Percentiles rank a stretch among this genome's conserved stretches.
Evolutionary conservation across 2,888 invertebrate species (phyloP).

Genomic region (Halictus ligatus): DNA sequence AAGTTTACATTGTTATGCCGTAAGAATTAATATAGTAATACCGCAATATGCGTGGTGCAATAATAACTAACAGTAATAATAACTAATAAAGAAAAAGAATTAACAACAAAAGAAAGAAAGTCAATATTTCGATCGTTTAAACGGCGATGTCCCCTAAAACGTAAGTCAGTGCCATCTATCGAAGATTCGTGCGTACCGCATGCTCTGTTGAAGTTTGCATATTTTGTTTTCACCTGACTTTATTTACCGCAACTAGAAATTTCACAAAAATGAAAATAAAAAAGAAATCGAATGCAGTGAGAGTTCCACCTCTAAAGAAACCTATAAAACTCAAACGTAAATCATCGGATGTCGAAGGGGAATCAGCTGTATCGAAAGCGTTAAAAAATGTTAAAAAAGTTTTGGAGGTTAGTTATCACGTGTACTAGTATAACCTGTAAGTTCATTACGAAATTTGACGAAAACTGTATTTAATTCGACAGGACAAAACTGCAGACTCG

Average conservation of each 20-base stretch:
- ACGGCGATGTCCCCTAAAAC: no score
- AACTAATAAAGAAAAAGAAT: not conserved
- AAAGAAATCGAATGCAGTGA: conserved; percentile 26
- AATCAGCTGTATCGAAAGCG: conserved; percentile 72
- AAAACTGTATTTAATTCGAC: conserved; percentile 11
- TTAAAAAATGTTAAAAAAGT: conserved; percentile 76
- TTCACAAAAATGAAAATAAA: conserved; percentile 55
- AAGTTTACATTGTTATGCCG: not conserved
- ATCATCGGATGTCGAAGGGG: conserved; percentile 40
- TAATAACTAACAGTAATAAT: not conserved
- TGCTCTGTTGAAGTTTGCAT: not conserved
- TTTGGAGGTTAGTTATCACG: conserved; percentile 73
- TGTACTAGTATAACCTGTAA: conserved; percentile 32
- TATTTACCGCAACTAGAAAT: not conserved
- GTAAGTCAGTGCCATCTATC: not conserved
- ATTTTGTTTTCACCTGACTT: not conserved
- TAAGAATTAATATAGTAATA: no score
- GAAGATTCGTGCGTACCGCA: not conserved
- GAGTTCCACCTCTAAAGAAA: conserved; percentile 42
- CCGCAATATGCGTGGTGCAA: not conserved
- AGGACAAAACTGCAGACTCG: conserved; percentile 38
- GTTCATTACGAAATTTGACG: not conserved
- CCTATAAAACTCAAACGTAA: conserved; percentile 49
- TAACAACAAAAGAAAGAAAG: not conserved
- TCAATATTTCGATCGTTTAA: no score